phyloP scores from a whole-genome alignment of 1,140 invertebrate genomes.

The Drosophila ohnishii region DNA sequence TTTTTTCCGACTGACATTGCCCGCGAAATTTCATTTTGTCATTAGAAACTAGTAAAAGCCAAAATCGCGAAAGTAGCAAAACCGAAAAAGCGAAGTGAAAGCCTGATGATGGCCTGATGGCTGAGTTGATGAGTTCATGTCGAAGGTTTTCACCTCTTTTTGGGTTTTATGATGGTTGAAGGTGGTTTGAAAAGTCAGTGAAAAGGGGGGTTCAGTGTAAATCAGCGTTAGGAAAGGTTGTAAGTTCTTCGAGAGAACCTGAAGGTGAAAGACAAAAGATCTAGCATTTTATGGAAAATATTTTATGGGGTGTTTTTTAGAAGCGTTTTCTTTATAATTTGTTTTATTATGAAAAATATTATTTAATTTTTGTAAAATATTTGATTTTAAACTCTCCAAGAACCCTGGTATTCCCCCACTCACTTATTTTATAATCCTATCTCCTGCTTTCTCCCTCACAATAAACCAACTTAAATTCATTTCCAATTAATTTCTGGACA shows the following conservation, averaged over 20 bases:
- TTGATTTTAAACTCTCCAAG: background rate
- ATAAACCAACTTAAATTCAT: conserved; percentile 2
- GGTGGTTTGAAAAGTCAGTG: conserved; percentile 11
- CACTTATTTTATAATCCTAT: background rate
- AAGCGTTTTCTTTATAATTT: background rate
- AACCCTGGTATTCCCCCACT: too few relatives aligned
- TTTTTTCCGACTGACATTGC: conserved; percentile 15
- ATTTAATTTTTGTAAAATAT: background rate
- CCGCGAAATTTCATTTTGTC: conserved; percentile 72
- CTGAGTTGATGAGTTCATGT: conserved; percentile 37
- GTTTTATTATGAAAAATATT: background rate
- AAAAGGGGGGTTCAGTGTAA: background rate
- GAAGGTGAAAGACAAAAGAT: background rate
- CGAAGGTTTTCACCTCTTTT: conserved; percentile 15
- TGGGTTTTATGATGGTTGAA: conserved; percentile 14
- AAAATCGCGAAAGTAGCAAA: conserved; percentile 43
- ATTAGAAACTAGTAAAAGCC: conserved; percentile 76
- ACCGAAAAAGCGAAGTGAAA: conserved; percentile 15
- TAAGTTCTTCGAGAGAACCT: background rate
- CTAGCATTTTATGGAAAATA: background rate
- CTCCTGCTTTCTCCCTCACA: background rate
- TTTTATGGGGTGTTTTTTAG: background rate
- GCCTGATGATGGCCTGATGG: conserved; percentile 21
- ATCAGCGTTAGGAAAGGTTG: background rate
- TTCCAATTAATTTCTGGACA: conserved; percentile 34